Base-by-base conservation (phyloP, 2,797 vertebrate genomes). In the Phyllotis vaccarum region DNA sequence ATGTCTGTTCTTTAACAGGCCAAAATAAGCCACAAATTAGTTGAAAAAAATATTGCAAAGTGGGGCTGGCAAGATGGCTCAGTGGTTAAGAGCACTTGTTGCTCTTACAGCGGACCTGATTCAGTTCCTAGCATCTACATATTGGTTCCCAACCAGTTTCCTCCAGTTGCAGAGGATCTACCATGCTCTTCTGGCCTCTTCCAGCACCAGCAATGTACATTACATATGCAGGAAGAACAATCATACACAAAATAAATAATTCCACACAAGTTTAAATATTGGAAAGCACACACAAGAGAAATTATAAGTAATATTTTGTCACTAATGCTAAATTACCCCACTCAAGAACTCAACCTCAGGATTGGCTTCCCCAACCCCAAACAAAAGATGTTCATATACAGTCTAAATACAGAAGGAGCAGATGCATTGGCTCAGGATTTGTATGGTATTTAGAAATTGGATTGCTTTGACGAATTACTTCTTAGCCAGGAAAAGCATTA, bases 401-500 rank as follows among this genome's bases (percentile, higher is more conserved):
- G 43, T 92, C 79, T 93, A 81, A 94, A 96, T 82, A 68, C 68
- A 94, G 92, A 95, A 87, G 75, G 66, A 96, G 70, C 95, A 97
- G 95, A 96, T 96, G 93, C 92, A 43, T 60, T 97, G 95, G 96
- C 92, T 96, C 92, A 75, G 86, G 81, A 86, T 96, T 93, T 96
- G 78, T 92, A 22, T 60, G 49, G 87, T 97, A 76, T 93, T 97
- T 93, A 81, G 92, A 95, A 94, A 95, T 12, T 90, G 79, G 58
- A 93, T 97, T 92, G 43, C 85, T 94, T 96, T 96, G 94, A 96
- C 49, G 88, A 97, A 97, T 98, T 95, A 85, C 86, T 95, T 22
- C 89, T 92, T 97, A 95, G 87, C 79, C 89, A 97, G 78, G 80
- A 97, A 92, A 79, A 97, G 64, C 95, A 97, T 98, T 96, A 97